Percentiles rank a stretch among this genome's conserved stretches.
Evolutionary conservation across 2,888 invertebrate genomes (phyloP).

Genomic region (Pilophorus perplexus): DNA sequence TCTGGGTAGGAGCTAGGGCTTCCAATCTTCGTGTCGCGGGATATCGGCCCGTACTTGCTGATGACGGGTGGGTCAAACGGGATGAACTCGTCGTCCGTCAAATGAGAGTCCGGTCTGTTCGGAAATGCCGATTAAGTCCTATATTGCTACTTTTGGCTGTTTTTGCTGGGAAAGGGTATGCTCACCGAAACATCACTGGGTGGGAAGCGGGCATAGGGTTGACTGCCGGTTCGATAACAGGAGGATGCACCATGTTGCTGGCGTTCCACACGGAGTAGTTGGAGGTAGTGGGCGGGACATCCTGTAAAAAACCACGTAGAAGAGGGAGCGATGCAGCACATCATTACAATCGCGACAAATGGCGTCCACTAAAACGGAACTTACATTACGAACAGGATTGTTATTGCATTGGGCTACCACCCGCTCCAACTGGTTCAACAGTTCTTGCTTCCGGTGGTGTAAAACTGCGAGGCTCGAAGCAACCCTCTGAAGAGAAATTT

Average conservation of each 20-base stretch:
- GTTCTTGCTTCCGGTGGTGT: slow-evolving; percentile 62
- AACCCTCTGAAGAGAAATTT: slow-evolving; percentile 48
- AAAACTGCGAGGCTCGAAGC: slow-evolving; percentile 59
- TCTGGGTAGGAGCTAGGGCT: slow-evolving; percentile 21
- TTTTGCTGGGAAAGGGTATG: neutral
- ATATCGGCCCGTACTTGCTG: slow-evolving; percentile 69
- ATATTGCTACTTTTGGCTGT: too few relatives aligned
- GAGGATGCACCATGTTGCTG: slow-evolving; percentile 27
- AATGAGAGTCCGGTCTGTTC: slow-evolving; percentile 56
- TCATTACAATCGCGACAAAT: neutral
- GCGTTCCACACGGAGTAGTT: slow-evolving; percentile 48
- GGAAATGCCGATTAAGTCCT: neutral
- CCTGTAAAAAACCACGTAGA: slow-evolving; percentile 22
- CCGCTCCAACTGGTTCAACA: slow-evolving; percentile 61
- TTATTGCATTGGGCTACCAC: slow-evolving; percentile 56
- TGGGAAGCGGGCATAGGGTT: slow-evolving; percentile 40
- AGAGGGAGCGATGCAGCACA: neutral
- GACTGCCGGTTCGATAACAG: slow-evolving; percentile 42
- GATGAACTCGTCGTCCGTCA: slow-evolving; percentile 63
- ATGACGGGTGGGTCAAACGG: slow-evolving; percentile 65
- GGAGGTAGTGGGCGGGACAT: slow-evolving; percentile 40
- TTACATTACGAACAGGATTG: slow-evolving; percentile 41
- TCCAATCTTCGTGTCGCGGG: slow-evolving; percentile 50
- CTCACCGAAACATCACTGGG: slow-evolving; percentile 46
- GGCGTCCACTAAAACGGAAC: slow-evolving; percentile 5